These are phyloP conservation scores for Lobophora halterata DNA, from an alignment of 2,888 invertebrate genomes.

Conservation along the genomic window DNA sequence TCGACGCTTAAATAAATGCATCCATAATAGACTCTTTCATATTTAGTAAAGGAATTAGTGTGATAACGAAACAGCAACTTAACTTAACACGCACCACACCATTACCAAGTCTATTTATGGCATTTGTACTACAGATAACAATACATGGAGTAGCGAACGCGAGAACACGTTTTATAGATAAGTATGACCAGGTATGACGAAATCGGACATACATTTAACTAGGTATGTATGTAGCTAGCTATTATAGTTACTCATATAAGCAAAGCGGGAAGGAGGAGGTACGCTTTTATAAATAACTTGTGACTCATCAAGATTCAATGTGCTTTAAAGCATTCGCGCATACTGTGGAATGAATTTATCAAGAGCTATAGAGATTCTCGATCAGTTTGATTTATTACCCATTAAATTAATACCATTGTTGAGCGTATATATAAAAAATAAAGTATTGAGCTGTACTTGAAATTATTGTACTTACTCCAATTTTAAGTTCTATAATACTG, in stretches of 20 bases:
- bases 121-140: slow-evolving; percentile 7
- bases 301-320: slow-evolving; percentile 10
- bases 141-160: neutral
- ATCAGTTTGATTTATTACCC: too few relatives aligned
- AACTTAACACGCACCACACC: neutral
- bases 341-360: neutral
- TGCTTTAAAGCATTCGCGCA: slow-evolving; percentile 3
- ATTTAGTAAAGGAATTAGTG: too few relatives aligned
- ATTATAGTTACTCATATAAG: too few relatives aligned
- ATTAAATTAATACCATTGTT: too few relatives aligned
- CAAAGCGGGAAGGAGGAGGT: slow-evolving; percentile 18
- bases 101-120: slow-evolving; percentile 7
- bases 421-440: too few relatives aligned
- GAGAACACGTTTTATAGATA: slow-evolving; percentile 9
- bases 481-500: too few relatives aligned
- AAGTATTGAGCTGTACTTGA: too few relatives aligned
- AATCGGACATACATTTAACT: slow-evolving; percentile 4
- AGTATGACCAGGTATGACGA: slow-evolving; percentile 15
- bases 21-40: too few relatives aligned
- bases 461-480: too few relatives aligned
- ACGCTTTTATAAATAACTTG: slow-evolving; percentile 8
- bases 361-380: too few relatives aligned
- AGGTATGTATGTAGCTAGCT: slow-evolving; percentile 8
- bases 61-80: too few relatives aligned
- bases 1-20: too few relatives aligned